These are phyloP conservation scores for Craniophora ligustri DNA, from an alignment of 2,888 invertebrate genomes.

Conservation along the genomic window DNA sequence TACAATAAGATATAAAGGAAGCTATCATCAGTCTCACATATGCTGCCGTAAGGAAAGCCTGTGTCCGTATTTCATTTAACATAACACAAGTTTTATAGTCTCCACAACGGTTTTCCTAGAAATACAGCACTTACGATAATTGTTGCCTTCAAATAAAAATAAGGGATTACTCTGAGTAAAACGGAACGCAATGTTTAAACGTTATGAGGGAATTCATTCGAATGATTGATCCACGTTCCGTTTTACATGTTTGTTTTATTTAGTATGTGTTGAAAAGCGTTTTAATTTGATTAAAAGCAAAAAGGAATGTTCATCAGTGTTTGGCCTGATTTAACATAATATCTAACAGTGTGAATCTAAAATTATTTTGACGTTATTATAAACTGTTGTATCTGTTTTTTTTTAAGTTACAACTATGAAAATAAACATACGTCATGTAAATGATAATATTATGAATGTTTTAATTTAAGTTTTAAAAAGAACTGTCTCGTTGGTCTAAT, in stretches of 20 bases:
- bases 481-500: no score
- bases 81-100: slow-evolving; percentile 61
- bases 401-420: no score
- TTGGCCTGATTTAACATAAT: slow-evolving; percentile 10
- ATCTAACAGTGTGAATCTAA: background rate
- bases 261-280: slow-evolving; percentile 54
- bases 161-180: slow-evolving; percentile 62
- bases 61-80: slow-evolving; percentile 59
- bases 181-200: slow-evolving; percentile 57
- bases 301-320: slow-evolving; percentile 1
- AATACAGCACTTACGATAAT: slow-evolving; percentile 76
- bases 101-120: slow-evolving; percentile 57
- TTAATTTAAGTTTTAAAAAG: no score
- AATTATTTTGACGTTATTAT: no score
- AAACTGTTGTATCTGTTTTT: no score
- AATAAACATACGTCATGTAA: no score
- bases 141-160: slow-evolving; percentile 64
- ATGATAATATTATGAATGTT: no score
- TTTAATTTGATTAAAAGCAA: slow-evolving; percentile 73
- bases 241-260: slow-evolving; percentile 62
- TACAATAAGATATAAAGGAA: slow-evolving; percentile 6
- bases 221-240: slow-evolving; percentile 68
- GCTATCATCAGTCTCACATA: slow-evolving; percentile 14
- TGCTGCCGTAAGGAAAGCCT: slow-evolving; percentile 23
- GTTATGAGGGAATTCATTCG: slow-evolving; percentile 62